Base-by-base conservation (phyloP, 2,888 invertebrate species). In the Meliscaeva auricollis region DNA sequence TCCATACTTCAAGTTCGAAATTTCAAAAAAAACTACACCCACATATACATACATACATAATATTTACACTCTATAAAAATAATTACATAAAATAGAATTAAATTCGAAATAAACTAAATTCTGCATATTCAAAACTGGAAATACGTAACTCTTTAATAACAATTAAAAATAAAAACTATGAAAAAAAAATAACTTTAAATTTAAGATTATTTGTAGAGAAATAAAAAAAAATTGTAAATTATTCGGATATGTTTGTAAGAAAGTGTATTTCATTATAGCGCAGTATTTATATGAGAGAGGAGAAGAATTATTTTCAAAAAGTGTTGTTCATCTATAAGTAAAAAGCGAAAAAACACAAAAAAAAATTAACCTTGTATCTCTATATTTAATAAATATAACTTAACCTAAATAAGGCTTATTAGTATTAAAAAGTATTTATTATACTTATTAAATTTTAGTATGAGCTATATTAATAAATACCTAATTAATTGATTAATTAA, bases 341-440 rank as follows among this genome's bases (percentile, higher is more conserved):
- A 48, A 30, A 26, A 50, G 13, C 58, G 22, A 41, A 41, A 46
- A 44, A 26, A 68, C 68, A 38, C 9, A 38, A 38, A 15, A 30
- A 1, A 48, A 76, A 50, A 17, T 22, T 17, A 81, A 64, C 13
- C 62, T 73, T 76, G 76, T 76, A 64, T 72, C 69, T 35, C 32
- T 75, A 35, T 72, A 72, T 54, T 46, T 76, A 83, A 69, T 50
- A 74, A 81, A 54, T 58, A 70, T 69, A 80, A 76, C 69, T 75
- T 80, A 70, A 80, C 85, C 81, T 81, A 84, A 50, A 75, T 84
- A 84, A 85, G 85, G 85, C 85, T 85, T 85, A 81, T 77, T 85
- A 85, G 85, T 76, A 81, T 81, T 81, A 74, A 76, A 56, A 80
- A 76, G 85, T 85, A 85, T 81, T 85, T 85, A 85, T 69, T 85